Evolutionary conservation across 2,113 vertebrate species (phyloP).

Genomic region (Neofelis nebulosa): DNA sequence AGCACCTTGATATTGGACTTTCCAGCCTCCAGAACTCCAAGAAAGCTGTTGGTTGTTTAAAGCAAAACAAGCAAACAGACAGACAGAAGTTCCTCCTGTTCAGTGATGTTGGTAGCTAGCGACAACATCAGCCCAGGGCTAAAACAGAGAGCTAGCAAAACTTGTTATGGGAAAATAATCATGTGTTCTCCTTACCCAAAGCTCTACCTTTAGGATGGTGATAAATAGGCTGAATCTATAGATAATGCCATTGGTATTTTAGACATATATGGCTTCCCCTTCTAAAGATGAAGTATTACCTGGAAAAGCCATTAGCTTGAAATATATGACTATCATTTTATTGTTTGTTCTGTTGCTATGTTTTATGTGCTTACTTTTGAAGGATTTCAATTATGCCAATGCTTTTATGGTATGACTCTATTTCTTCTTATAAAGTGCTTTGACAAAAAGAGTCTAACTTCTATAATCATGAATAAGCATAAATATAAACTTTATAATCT

Average conservation of each 20-base stretch:
- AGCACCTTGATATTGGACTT: neutral
- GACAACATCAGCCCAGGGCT: neutral
- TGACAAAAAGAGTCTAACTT: neutral
- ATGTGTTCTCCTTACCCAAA: neutral
- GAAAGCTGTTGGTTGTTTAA: neutral
- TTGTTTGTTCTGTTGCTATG: neutral
- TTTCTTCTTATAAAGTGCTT: neutral
- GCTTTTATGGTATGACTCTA: neutral
- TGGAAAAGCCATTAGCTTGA: neutral
- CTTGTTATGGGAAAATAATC: neutral
- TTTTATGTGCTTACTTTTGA: neutral
- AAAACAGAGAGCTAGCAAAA: neutral
- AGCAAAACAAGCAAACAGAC: neutral
- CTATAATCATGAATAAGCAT: neutral
- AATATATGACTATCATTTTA: neutral
- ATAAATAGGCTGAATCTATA: neutral
- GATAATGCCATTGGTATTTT: neutral
- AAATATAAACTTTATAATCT: neutral
- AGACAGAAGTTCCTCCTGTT: neutral
- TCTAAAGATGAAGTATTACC: neutral
- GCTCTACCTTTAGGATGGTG: neutral
- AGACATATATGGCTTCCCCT: neutral
- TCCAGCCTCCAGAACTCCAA: neutral
- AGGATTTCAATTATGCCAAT: neutral
- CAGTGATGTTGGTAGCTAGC: neutral